phyloP scores from a whole-genome alignment of 2,113 vertebrate genomes.

The Penelope pileata region DNA sequence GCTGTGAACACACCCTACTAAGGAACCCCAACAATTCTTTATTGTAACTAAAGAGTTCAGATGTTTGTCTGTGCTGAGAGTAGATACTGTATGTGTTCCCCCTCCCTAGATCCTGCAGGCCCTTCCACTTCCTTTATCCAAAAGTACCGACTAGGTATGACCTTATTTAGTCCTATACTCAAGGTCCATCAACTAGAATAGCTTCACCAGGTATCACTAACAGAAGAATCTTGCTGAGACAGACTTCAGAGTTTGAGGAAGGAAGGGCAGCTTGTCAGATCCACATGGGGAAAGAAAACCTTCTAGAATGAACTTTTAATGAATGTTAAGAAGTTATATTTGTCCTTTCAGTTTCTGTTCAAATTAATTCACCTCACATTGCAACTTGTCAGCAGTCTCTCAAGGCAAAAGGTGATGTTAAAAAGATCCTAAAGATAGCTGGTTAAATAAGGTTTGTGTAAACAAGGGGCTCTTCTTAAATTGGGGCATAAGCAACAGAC shows the following conservation, averaged over 20 bases:
- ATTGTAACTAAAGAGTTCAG: not conserved
- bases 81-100: not conserved
- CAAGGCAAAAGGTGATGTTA: not conserved
- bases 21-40: not conserved
- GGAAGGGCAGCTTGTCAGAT: not conserved
- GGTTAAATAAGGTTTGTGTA: not conserved
- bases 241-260: not conserved
- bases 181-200: not conserved
- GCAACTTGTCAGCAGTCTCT: not conserved
- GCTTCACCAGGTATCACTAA: not conserved
- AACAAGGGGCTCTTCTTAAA: not conserved
- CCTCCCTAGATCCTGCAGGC: not conserved
- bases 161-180: not conserved
- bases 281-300: not conserved
- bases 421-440: not conserved
- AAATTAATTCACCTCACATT: not conserved
- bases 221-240: not conserved
- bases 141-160: not conserved
- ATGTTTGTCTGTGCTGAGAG: not conserved
- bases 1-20: not conserved
- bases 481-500: not conserved
- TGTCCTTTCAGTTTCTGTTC: not conserved
- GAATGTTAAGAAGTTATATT: not conserved
- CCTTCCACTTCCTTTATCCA: not conserved
- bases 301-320: not conserved